Percentiles rank a stretch among this genome's conserved stretches.
Conservation (phyloP, 2,797 vertebrate species). For the Pristis pectinata region DNA sequence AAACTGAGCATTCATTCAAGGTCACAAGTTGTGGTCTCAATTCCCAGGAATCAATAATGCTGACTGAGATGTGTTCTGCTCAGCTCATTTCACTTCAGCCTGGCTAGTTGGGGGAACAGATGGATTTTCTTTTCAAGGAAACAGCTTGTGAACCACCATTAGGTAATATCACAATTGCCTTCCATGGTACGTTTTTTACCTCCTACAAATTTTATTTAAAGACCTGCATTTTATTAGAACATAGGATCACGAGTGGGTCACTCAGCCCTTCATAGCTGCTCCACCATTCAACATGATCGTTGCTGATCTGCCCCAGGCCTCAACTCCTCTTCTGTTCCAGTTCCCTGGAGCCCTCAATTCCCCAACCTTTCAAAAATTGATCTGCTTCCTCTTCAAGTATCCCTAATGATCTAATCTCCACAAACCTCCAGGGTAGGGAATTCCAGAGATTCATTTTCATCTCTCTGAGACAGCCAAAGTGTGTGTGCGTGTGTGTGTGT, state of each 20-base stretch:
- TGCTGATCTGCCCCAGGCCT: no score
- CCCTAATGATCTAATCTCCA: no score
- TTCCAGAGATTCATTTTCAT: no score
- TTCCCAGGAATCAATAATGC: not conserved
- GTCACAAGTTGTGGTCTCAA: slow-evolving; percentile 22
- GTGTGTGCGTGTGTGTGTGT: no score
- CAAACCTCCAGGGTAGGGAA: no score
- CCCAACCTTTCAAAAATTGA: no score
- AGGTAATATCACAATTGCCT: not conserved
- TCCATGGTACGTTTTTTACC: not conserved
- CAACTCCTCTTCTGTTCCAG: no score
- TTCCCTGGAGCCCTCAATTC: no score
- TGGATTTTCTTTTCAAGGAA: not conserved
- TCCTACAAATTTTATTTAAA: not conserved
- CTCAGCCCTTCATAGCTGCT: no score
- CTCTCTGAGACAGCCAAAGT: not conserved
- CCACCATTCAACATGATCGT: no score
- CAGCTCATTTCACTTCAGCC: not conserved
- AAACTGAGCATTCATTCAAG: slow-evolving; percentile 5
- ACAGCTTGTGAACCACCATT: not conserved
- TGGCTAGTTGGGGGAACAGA: not conserved
- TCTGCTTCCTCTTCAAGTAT: no score
- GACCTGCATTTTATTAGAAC: not conserved
- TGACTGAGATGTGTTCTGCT: not conserved
- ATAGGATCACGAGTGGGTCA: no score